Percentiles rank a stretch among this genome's conserved stretches.
These are phyloP conservation scores for Corythucha ciliata DNA, from an alignment of 2,888 invertebrate species.

Conservation along the genomic window DNA sequence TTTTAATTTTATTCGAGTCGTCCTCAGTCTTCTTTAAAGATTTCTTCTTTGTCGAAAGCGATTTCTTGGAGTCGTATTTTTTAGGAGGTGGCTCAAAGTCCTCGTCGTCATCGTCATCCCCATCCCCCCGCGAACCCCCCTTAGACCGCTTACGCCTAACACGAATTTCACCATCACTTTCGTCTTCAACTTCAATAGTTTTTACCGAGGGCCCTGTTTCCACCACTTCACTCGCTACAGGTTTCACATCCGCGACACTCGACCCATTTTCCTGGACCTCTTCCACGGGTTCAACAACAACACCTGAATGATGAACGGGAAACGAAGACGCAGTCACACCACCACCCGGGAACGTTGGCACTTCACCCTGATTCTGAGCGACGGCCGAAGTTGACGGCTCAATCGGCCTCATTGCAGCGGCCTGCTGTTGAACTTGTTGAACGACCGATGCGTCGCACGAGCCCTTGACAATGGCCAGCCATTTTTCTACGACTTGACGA, in stretches of 20 bases:
- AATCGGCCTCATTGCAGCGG: neutral
- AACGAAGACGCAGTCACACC: neutral
- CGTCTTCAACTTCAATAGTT: slow-evolving; percentile 28
- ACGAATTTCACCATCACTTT: slow-evolving; percentile 23
- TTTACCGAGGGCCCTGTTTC: slow-evolving; percentile 46
- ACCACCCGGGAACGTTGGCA: neutral
- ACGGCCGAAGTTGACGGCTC: slow-evolving; percentile 10
- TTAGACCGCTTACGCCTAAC: slow-evolving; percentile 15
- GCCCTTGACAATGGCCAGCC: slow-evolving; percentile 78
- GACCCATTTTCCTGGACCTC: too few relatives aligned
- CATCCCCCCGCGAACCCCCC: slow-evolving; percentile 7
- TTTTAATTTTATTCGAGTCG: neutral
- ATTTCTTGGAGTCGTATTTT: neutral
- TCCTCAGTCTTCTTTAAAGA: neutral
- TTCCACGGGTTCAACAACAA: too few relatives aligned
- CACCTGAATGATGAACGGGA: too few relatives aligned
- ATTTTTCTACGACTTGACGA: slow-evolving; percentile 73
- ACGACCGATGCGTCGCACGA: slow-evolving; percentile 42
- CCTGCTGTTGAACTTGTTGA: neutral
- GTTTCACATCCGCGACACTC: too few relatives aligned
- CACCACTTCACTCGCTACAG: slow-evolving; percentile 58
- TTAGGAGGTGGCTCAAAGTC: slow-evolving; percentile 17
- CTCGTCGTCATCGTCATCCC: slow-evolving; percentile 23
- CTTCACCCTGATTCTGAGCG: neutral
- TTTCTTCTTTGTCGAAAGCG: slow-evolving; percentile 13